Evolutionary conservation across 2,888 invertebrate genomes (phyloP), one percentile per base, ranked within the genome.

Genomic region (Automeris io): DNA sequence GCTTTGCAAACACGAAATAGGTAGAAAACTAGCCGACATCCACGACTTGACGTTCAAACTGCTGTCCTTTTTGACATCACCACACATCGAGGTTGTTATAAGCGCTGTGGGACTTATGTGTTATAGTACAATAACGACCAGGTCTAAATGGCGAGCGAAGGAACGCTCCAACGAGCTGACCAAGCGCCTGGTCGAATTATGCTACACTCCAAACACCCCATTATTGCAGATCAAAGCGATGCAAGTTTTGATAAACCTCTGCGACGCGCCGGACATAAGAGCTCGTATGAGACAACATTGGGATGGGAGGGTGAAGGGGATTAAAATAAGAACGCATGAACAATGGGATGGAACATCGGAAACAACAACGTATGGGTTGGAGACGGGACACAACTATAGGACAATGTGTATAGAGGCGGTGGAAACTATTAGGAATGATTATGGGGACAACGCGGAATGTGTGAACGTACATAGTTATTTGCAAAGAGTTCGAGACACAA

Each of bases 101-200:
- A 72, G 75, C 44, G 65, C 77, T 0, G 59, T 68, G 0, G 72
- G 70, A 4, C 51, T 83, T 0, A 66, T 86, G 69, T 43, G 45
- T 5, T 77, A 69, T 23, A 76, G 77, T 0, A 85, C 86, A 0
- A 21, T 75, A 12, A 85, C 83, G 0, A 75, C 72, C 0, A 58
- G 70, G 0, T 77, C 85, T 0, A 78, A 83, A 51, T 85, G 85
- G 85, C 70, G 82, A 0, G 75, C 73, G 0, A 82, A 78, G 33
- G 81, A 85, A 42, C 56, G 49, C 13, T 55, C 60, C 24, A 42
- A 39, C 5, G 69, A 71, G 1, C 40, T 85, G 2, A 71, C 74
- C 0, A 69, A 56, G 22, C 54, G 54, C 1, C 49, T 86, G 2
- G 65, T 79, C 0, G 19, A 42, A 0, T 51, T 83, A 2, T 70